These are phyloP conservation scores for Ommatoiulus sabulosus DNA, from an alignment of 2,888 invertebrate genomes.

Conservation along the genomic window DNA sequence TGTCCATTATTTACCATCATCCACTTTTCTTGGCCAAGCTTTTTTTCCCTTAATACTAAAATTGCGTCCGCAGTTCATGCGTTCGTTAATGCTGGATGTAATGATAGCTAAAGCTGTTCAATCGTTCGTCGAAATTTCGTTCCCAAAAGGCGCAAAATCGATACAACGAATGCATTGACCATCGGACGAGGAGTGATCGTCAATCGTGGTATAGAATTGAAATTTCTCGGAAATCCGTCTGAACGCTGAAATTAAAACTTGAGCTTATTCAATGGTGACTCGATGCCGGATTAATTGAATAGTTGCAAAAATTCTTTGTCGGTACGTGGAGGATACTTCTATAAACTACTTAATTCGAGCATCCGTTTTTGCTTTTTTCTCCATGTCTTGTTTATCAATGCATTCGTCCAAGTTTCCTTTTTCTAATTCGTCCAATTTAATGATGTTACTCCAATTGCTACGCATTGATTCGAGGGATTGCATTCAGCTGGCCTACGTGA, in stretches of 20 bases:
- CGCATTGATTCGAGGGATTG: background rate
- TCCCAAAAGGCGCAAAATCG: background rate
- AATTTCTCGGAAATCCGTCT: background rate
- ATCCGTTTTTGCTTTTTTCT: background rate
- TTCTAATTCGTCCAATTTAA: background rate
- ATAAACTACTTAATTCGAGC: background rate
- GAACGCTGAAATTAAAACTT: background rate
- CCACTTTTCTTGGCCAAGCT: background rate
- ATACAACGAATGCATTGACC: background rate
- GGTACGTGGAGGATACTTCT: no score
- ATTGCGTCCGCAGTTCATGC: background rate
- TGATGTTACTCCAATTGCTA: background rate
- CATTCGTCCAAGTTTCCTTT: slow-evolving; percentile 10
- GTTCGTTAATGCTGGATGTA: background rate
- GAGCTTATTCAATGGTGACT: no score
- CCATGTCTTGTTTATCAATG: background rate
- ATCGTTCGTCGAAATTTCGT: background rate
- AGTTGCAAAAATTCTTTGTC: no score
- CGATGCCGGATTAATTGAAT: no score
- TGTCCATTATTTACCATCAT: slow-evolving; percentile 34
- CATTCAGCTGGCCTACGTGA: background rate
- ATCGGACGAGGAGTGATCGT: background rate
- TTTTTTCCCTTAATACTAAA: background rate
- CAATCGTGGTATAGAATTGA: background rate
- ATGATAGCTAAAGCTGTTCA: background rate